Base-by-base conservation (phyloP, 2,797 vertebrate species). In the Sylvilagus floridanus region DNA sequence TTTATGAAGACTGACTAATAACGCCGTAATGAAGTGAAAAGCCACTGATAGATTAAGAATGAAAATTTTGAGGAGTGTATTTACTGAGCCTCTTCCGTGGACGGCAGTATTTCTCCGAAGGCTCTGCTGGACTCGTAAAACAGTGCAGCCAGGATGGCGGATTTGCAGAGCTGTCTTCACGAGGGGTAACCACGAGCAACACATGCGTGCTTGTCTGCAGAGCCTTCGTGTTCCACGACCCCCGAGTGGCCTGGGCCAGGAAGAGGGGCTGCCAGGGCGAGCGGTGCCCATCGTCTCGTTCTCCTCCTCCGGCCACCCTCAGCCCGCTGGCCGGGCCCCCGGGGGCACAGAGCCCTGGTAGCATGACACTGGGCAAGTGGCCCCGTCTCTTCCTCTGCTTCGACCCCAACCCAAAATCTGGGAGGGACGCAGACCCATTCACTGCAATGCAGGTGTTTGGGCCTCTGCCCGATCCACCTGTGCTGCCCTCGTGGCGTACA, bases 1-100 rank as follows among this genome's bases (percentile, higher is more conserved):
- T 99, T 99, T 99, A 99, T 99, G 98, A 99, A 99, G 99, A 99
- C 98, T 98, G 98, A 98, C 99, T 99, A 99, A 99, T 99, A 99
- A 99, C 98, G 98, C 97, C 97, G 65, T 98, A 98, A 98, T 98
- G 98, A 98, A 98, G 98, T 98, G 97, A 97, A 98, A 98, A 97
- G 95, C 91, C 95, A 96, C 98, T 92, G 96, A 96, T 97, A 97
- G 60, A 95, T 95, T 97, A 97, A 96, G 97, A 97, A 96, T 86
- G 96, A 97, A 97, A 97, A 97, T 98, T 97, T 97, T 96, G 97
- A 98, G 94, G 78, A 50, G 84, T 97, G 92, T 98, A 97, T 98
- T 98, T 98, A 98, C 97, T 26, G 93, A 97, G 92, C 83, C 62
- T 88, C 60, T 96, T 96, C 97, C 87, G 71, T 63, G 72, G 2